These are phyloP conservation scores for Pasiphila rectangulata DNA, from an alignment of 2,888 invertebrate species.

Conservation along the genomic window DNA sequence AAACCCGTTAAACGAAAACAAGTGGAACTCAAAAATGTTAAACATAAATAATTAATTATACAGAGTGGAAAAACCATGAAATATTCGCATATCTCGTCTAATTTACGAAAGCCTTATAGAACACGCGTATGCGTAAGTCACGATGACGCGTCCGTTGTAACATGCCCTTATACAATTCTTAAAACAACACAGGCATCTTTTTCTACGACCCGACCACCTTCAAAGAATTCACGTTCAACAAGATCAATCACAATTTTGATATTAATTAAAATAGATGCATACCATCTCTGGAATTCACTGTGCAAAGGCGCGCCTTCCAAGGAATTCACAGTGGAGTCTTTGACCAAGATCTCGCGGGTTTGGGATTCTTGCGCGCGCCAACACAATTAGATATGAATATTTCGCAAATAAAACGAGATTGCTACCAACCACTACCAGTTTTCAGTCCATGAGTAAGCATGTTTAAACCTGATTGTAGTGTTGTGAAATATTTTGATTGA, in stretches of 20 bases:
- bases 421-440: slow-evolving; percentile 9
- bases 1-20: too few relatives aligned
- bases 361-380: slow-evolving; percentile 42
- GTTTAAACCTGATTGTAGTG: background rate
- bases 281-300: slow-evolving; percentile 46
- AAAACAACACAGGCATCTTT: background rate
- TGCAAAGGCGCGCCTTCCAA: slow-evolving; percentile 37
- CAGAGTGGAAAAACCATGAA: too few relatives aligned
- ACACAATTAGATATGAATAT: slow-evolving; percentile 34
- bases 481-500: too few relatives aligned
- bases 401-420: slow-evolving; percentile 36
- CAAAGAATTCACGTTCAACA: background rate
- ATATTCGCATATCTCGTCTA: too few relatives aligned
- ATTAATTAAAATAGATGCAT: slow-evolving; percentile 25
- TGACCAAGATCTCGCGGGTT: slow-evolving; percentile 36
- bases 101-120: too few relatives aligned
- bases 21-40: too few relatives aligned
- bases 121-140: too few relatives aligned
- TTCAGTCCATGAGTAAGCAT: background rate
- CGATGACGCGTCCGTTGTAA: too few relatives aligned
- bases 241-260: slow-evolving; percentile 1
- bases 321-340: slow-evolving; percentile 38
- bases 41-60: too few relatives aligned
- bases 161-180: background rate
- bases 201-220: background rate